Conservation (phyloP, 2,113 vertebrate species). For the Podarcis muralis region DNA sequence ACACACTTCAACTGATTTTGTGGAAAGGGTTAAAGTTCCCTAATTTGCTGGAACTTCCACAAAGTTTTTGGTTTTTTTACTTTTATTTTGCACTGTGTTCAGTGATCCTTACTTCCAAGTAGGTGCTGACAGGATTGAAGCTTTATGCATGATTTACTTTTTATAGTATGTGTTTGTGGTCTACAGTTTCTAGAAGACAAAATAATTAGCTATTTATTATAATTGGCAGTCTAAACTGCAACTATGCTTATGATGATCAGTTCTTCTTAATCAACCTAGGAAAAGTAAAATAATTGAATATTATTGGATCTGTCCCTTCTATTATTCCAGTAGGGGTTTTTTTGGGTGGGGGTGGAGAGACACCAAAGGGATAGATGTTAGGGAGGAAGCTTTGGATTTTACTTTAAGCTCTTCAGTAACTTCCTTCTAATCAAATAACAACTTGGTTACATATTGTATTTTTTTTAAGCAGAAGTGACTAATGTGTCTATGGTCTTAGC, state of each 20-base stretch:
- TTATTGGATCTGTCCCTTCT: neutral
- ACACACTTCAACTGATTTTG: neutral
- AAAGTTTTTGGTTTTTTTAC: no score
- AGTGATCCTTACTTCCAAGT: neutral
- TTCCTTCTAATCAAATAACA: slow-evolving; percentile 7
- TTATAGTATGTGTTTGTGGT: neutral
- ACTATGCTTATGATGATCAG: neutral
- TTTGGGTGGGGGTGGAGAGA: neutral
- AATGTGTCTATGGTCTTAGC: slow-evolving; percentile 75
- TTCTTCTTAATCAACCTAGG: slow-evolving; percentile 10
- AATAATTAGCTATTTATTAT: neutral
- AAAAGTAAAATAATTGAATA: neutral
- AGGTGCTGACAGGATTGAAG: neutral
- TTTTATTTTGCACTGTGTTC: neutral
- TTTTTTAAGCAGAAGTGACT: slow-evolving; percentile 44
- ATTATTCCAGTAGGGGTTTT: neutral
- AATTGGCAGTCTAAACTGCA: neutral
- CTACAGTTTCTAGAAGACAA: neutral
- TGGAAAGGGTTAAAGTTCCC: neutral
- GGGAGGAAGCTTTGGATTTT: neutral
- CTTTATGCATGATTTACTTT: neutral
- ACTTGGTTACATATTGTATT: neutral
- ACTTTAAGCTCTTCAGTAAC: neutral
- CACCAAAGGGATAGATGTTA: neutral
- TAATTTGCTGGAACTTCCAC: neutral